Evolutionary conservation across 2,888 invertebrate genomes (phyloP).

Genomic region (Dasysyrphus albostriatus): DNA sequence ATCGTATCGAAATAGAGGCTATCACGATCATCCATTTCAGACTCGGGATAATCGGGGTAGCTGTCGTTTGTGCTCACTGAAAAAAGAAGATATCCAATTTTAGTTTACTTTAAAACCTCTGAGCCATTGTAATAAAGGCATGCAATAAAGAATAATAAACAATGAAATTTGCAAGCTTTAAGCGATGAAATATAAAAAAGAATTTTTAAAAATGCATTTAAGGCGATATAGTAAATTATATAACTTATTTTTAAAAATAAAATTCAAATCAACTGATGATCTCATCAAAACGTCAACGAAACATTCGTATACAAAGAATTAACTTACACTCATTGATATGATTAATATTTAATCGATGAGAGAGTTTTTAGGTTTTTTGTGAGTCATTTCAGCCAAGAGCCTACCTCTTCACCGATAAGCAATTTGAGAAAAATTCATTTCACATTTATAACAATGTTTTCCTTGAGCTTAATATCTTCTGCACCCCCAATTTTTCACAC

Average conservation of each 20-base stretch:
- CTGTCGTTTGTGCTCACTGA: slow-evolving; percentile 83
- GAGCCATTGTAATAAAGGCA: not conserved
- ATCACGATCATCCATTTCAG: slow-evolving; percentile 83
- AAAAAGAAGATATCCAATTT: slow-evolving; percentile 57
- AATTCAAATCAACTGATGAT: not conserved
- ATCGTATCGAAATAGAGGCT: slow-evolving; percentile 84
- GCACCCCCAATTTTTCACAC: no score
- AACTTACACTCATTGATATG: not conserved
- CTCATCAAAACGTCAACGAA: not conserved
- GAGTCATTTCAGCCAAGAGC: no score
- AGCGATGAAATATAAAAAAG: not conserved
- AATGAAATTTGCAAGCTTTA: not conserved
- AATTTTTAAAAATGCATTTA: not conserved
- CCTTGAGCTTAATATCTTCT: no score
- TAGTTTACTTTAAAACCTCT: not conserved
- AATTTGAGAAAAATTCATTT: no score
- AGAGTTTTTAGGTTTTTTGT: no score
- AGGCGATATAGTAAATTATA: not conserved
- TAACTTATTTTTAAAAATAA: not conserved
- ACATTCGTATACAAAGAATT: not conserved
- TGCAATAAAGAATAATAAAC: slow-evolving; percentile 1
- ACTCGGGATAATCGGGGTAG: slow-evolving; percentile 82
- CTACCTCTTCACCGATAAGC: no score
- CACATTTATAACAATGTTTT: no score
- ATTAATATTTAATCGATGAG: not conserved